These are phyloP conservation scores for Lutraria rhynchaena DNA, from an alignment of 1,140 invertebrate species.

Conservation along the genomic window DNA sequence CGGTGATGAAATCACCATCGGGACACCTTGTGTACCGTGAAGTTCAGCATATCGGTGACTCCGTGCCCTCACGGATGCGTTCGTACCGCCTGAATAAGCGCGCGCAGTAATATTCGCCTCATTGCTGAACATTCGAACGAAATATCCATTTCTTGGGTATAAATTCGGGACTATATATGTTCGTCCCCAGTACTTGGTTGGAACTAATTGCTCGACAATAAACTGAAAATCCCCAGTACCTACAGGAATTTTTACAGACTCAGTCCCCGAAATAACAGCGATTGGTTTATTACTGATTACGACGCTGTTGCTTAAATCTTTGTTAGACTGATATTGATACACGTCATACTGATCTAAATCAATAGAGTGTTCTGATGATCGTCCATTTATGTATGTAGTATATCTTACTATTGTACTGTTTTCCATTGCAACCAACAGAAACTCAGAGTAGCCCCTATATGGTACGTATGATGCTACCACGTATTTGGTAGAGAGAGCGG, in stretches of 20 bases:
- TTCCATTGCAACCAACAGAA: neutral
- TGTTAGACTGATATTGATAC: too few relatives aligned
- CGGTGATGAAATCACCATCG: neutral
- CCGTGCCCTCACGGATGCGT: too few relatives aligned
- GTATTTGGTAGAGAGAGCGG: neutral
- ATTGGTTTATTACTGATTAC: constrained; percentile 18
- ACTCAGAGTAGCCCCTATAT: neutral
- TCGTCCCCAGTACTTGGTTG: neutral
- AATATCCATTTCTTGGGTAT: neutral
- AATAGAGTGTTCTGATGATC: too few relatives aligned
- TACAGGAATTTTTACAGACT: neutral
- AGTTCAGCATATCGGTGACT: neutral
- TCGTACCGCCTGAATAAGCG: neutral
- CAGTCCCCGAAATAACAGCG: neutral
- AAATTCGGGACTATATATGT: constrained; percentile 2
- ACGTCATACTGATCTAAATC: too few relatives aligned
- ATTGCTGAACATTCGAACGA: neutral
- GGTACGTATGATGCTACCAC: constrained; percentile 12
- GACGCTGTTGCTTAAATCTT: neutral
- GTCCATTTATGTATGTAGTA: too few relatives aligned
- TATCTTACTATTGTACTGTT: neutral
- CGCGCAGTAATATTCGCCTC: neutral
- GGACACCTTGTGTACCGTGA: neutral
- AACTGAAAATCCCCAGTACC: constrained; percentile 2
- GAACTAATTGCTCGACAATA: constrained; percentile 20